Base-by-base conservation (phyloP, 2,888 invertebrate genomes). In the Tipula vernalis region DNA sequence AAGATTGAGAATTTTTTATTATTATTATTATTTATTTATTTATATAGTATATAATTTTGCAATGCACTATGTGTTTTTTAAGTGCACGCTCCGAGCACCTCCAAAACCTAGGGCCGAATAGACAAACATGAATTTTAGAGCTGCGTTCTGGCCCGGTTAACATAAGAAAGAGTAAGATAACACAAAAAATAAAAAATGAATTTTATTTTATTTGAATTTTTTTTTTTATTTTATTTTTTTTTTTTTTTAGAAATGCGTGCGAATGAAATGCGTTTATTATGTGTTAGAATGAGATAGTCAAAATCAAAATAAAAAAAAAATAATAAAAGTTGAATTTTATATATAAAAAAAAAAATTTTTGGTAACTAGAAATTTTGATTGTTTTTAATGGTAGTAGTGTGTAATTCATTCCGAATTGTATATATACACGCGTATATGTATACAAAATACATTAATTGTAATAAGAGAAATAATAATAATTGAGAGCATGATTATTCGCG, bases 41-140 rank as follows among this genome's bases (percentile, higher is more conserved):
- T 39, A 39, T 84, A 39, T 84, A 87, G 87, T 86, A 86, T 86
- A 86, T 42, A 51, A 86, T 84, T 84, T 87, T 71, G 87, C 87
- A 87, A 86, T 87, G 87, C 87, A 87, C 86, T 86, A 84, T 85
- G 71, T 87, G 85, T 87, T 87, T 87, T 88, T 87, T 88, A 87
- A 88, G 88, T 88, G 88, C 88, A 88, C 88, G 88, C 90, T 91
- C 91, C 91, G 90, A 91, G 91, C 91, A 91, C 91, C 90, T 91
- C 91, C 91, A 91, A 91, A 91, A 91, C 91, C 91, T 91, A 91
- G 91, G 90, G 91, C 91, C 91, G 91, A 91, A 91, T 91, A 91
- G 91, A 91, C 90, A 90, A 90, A 90, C 90, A 90, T 90, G 89
- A 91, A 91, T 89, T 90, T 90, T 89, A 90, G 90, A 91, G 90